Evolutionary conservation across 2,888 invertebrate species (phyloP).

Genomic region (Phortica okadai): DNA sequence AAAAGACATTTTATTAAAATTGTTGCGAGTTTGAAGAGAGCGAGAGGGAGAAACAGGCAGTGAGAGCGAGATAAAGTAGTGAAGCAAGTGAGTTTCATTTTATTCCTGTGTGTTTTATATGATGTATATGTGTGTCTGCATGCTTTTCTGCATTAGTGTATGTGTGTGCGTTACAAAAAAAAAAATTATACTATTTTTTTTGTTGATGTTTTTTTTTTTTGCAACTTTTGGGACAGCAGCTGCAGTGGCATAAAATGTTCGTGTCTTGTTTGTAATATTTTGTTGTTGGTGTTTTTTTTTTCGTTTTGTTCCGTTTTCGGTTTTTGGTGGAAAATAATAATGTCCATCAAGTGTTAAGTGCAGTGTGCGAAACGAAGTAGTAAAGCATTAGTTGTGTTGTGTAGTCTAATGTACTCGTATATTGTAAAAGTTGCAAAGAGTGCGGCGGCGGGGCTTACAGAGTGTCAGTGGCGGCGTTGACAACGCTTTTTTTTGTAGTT

Average conservation of each 20-base stretch:
- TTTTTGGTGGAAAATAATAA: too few relatives aligned
- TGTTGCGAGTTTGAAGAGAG: neutral
- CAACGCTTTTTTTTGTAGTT: too few relatives aligned
- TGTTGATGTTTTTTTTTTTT: neutral
- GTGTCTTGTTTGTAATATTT: neutral
- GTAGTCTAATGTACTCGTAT: too few relatives aligned
- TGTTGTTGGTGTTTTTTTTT: neutral
- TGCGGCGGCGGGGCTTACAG: too few relatives aligned
- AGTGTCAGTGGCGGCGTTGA: too few relatives aligned
- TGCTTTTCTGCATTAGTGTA: neutral
- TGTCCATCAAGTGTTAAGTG: too few relatives aligned
- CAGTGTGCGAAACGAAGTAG: too few relatives aligned
- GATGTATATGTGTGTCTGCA: too few relatives aligned
- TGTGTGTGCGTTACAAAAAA: conserved; percentile 2
- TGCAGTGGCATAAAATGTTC: conserved; percentile 1
- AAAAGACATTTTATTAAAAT: neutral
- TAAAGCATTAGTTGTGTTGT: too few relatives aligned
- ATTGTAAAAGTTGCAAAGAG: too few relatives aligned
- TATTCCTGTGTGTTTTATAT: too few relatives aligned
- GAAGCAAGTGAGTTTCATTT: too few relatives aligned
- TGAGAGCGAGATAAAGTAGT: neutral
- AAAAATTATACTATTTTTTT: neutral
- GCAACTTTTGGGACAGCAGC: conserved; percentile 3
- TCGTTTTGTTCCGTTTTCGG: neutral
- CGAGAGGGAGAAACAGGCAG: neutral